Conservation (phyloP, 2,888 invertebrate species). For the Tipula helvola region DNA sequence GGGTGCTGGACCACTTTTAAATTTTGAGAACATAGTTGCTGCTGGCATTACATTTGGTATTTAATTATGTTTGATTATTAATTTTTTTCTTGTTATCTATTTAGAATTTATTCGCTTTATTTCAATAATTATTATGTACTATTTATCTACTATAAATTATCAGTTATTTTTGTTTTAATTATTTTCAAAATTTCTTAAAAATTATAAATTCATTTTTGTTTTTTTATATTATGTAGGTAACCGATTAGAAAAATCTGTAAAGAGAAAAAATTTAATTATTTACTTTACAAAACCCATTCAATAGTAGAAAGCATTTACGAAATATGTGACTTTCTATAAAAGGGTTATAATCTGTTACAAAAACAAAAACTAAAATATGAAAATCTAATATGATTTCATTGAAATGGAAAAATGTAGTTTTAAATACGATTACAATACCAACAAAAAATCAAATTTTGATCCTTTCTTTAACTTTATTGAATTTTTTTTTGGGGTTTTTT, state of each 20-base stretch:
- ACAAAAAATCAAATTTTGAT: not conserved
- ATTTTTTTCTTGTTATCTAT: not conserved
- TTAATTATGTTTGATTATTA: not conserved
- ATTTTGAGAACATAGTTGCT: constrained; percentile 59
- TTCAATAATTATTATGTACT: not conserved
- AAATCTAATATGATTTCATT: not conserved
- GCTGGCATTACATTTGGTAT: constrained; percentile 37
- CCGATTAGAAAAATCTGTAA: not conserved
- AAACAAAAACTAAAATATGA: not conserved
- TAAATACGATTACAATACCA: not conserved
- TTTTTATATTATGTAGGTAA: not conserved
- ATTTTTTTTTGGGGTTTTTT: not conserved
- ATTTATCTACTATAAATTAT: not conserved
- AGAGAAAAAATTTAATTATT: not conserved
- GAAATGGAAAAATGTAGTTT: not conserved
- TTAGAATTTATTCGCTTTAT: not conserved
- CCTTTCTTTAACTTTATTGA: not conserved
- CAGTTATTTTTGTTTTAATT: not conserved
- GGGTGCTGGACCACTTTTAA: constrained; percentile 46
- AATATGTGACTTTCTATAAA: not conserved
- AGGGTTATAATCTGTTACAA: not conserved
- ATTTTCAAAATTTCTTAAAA: not conserved
- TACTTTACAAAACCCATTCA: not conserved
- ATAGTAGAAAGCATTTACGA: too few relatives aligned
- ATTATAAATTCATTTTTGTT: not conserved